Evolutionary conservation across 2,797 vertebrate genomes (phyloP), one percentile per base, ranked within the genome.

Genomic region (Pangasius macronema): DNA sequence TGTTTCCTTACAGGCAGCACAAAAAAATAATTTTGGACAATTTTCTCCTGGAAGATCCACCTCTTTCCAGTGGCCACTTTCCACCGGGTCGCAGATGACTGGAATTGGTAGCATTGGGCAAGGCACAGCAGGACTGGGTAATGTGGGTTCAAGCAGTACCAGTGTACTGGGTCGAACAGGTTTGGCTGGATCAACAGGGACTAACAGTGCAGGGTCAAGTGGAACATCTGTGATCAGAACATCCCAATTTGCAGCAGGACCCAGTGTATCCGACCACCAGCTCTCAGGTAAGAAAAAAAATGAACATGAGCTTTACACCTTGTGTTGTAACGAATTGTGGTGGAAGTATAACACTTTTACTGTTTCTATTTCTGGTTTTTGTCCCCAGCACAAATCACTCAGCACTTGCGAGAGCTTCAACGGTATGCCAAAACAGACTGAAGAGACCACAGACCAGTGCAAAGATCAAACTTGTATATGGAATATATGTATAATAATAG

Each of bases 271-370:
- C 27, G 89, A 86, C 22, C 42, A 14, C 3, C 30, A 67, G 27
- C 13, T 88, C 6, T 0, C 85, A 92, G 73, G 94, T 94, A 91
- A 94, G 90, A 68, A 85, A 36, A 36, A 51, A 39, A 84, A 85
- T 33, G n/a, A 61, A 67, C 57, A 73, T 42, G 13, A 65, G 3
- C 5, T 53, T 30, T 42, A 8, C 13, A 22, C 63, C 49, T 57
- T 33, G 18, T 39, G 6, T 57, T 65, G 84, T 6, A 53, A 65
- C 22, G 61, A 27, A 61, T 57, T n/a, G 36, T 42, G 6, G 11
- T n/a, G 36, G 2, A 61, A 73, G 11, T 61, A 8, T 70, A 46
- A 53, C 36, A 82, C 3, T 13, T 27, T 24, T 39, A 59, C 7
- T 6, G 0, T n/a, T 22, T 72, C 30, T 39, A 2, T 67, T 59